Evolutionary conservation across 2,113 vertebrate species (phyloP).

Genomic region (Lichenostomus cassidix): DNA sequence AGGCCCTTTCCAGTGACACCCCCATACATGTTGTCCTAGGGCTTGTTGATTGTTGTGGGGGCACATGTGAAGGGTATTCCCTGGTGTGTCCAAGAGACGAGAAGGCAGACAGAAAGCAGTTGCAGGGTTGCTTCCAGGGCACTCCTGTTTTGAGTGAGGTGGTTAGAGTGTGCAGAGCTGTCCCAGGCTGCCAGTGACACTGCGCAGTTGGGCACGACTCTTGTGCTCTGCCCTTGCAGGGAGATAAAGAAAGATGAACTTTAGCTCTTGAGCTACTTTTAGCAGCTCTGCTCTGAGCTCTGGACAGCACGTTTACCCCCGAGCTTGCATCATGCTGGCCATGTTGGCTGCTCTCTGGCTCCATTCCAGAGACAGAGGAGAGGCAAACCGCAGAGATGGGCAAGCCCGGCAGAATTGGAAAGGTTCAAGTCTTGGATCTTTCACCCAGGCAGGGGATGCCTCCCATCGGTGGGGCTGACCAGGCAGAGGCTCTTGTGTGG

Average conservation of each 20-base stretch:
- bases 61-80: fast-evolving
- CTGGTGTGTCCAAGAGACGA: fast-evolving
- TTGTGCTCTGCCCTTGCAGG: neutral
- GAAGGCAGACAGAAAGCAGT: neutral
- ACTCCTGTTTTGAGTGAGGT: fast-evolving
- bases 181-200: neutral
- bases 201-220: neutral
- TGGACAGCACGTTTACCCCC: neutral
- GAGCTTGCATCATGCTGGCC: neutral
- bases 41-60: no score
- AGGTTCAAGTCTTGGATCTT: neutral
- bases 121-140: neutral
- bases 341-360: neutral
- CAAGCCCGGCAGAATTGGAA: fast-evolving
- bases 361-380: neutral
- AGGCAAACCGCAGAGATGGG: neutral
- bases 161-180: neutral
- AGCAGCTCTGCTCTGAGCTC: neutral
- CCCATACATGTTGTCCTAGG: fast-evolving
- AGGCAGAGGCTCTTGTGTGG: fast-evolving
- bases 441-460: neutral
- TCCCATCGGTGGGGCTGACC: fast-evolving
- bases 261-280: conserved; percentile 7
- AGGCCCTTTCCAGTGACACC: neutral
- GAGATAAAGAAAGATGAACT: conserved; percentile 29